Conservation (phyloP, 2,113 vertebrate genomes). For the Bungarus multicinctus region DNA sequence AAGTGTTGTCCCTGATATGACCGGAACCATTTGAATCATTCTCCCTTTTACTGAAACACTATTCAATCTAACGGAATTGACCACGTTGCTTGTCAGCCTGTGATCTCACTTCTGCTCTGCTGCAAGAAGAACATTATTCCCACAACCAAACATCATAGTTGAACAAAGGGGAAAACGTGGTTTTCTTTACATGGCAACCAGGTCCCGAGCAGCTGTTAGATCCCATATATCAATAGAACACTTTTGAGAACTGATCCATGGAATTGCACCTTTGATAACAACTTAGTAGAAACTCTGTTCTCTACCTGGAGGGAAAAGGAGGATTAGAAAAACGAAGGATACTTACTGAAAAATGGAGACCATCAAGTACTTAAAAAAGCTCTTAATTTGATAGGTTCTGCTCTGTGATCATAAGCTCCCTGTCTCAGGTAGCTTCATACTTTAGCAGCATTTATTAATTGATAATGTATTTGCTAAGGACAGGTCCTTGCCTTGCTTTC, state of each 20-base stretch:
- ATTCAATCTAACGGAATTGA: not conserved
- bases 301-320: not conserved
- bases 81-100: not conserved
- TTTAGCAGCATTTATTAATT: conserved; percentile 68
- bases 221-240: not conserved
- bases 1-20: not conserved
- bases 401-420: conserved; percentile 41
- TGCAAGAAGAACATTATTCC: not conserved
- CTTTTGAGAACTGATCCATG: not conserved
- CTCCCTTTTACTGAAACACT: not conserved
- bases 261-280: not conserved
- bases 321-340: not conserved
- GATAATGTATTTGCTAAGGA: conserved; percentile 66
- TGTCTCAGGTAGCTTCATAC: conserved; percentile 39
- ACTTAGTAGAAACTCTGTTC: not conserved
- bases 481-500: conserved; percentile 60
- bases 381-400: conserved; percentile 43
- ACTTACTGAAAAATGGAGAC: not conserved
- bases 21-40: not conserved
- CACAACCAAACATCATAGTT: not conserved
- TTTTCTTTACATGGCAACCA: not conserved
- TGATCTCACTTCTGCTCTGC: not conserved
- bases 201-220: not conserved
- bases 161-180: not conserved
- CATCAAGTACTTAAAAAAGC: not conserved